Base-by-base conservation (phyloP, 2,797 vertebrate species). In the Furcifer pardalis region DNA sequence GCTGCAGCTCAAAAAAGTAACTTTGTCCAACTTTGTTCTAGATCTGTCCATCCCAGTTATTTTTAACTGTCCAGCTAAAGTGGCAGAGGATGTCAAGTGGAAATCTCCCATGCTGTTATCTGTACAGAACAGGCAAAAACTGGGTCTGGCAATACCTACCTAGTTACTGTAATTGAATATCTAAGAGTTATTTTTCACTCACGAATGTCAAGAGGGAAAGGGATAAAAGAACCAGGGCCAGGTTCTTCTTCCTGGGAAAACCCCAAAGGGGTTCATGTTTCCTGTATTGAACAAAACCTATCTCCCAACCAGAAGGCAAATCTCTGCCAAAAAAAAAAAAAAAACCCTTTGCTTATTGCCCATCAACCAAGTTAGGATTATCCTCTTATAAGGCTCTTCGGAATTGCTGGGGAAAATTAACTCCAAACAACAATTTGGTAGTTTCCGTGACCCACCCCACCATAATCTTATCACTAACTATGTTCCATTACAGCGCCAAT, bases 181-280 rank as follows among this genome's bases (percentile, higher is more conserved):
- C n/a, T n/a, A n/a, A 8, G 35, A 9, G n/a, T 25, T 23, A 8
- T 37, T 7, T 32, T 84, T 9, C 73, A 85, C 10, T 13, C 60
- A 15, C 4, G 32, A 49, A 0, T 0, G 0, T 4, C 32, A 17
- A 21, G n/a, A 5, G 0, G 2, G 1, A 56, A 1, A 7, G 10
- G 27, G 32, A 0, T 1, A 83, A 27, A 3, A 0, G 0, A 87
- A 71, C 25, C 23, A 2, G 77, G 68, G 40, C 0, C 3, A 62
- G 59, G 2, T 0, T 63, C 12, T 21, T 30, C 17, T 37, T 13
- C 37, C 35, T 40, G 32, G 19, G 9, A 23, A 65, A 32, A 9
- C n/a, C n/a, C 10, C 52, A 35, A 25, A 37, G 3, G 19, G 17
- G 1, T 7, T 27, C 32, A 49, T 21, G 52, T 30, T 75, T 7